Base-by-base conservation (phyloP, 2,113 vertebrate genomes). In the Amblyopsis rosae region DNA sequence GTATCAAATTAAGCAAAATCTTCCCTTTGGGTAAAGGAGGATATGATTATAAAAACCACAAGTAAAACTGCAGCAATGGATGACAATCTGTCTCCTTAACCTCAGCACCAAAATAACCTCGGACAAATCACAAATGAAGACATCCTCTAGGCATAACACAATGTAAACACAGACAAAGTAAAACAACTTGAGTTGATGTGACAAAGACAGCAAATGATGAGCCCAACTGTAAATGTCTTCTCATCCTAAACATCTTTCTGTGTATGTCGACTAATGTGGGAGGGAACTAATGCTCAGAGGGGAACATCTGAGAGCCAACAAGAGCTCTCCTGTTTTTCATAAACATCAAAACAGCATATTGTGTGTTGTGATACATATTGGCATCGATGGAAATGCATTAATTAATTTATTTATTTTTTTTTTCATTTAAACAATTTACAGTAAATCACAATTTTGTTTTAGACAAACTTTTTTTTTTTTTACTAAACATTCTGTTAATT, bases 201-300 rank as follows among this genome's bases (percentile, higher is more conserved):
- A 26, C 46, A 11, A 12, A 17, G 57, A 53, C 19, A 7, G 12
- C 12, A 54, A 65, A 62, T 46, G 51, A 64, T 66, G 63, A 72
- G 56, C 71, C 68, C 66, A 6, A 48, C 68, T 68, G 67, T 70
- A 81, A 77, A 72, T 75, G 75, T 60, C 61, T 59, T 33, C 66
- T 63, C 51, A 47, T 59, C 70, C 62, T 19, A 63, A 5, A 53
- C 19, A 16, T 58, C 59, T 69, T 72, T 70, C 69, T 64, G 69
- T 67, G 62, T 60, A 68, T 70, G 56, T 13, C 15, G 46, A 48
- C 67, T 69, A 67, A 75, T 51, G 68, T 67, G 65, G 58, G 57
- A 65, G 62, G 55, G 62, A 55, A 53, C 63, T n/a, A 54, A 65
- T 19, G n/a, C 69, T 59, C 65, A 66, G 60, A 53, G 53, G 26